These are phyloP conservation scores for Aphelenchoides fujianensis DNA, from an alignment of 1,140 invertebrate genomes.

Conservation along the genomic window DNA sequence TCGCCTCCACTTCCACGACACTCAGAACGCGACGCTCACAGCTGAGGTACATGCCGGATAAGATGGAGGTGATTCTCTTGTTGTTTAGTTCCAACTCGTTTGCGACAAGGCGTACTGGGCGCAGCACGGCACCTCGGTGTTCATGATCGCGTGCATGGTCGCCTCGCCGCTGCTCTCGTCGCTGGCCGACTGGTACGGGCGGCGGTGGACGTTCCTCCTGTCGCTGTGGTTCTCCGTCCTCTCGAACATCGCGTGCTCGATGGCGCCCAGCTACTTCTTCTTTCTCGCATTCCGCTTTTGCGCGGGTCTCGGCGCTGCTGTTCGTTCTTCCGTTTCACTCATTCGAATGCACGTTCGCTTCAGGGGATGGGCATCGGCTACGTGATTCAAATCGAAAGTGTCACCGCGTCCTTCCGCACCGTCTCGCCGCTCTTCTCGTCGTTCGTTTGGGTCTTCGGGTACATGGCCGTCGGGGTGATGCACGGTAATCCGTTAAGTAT, in stretches of 20 bases:
- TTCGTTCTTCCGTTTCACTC: too few relatives aligned
- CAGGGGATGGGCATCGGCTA: conserved; percentile 38
- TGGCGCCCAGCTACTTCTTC: conserved; percentile 38
- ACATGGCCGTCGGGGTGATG: conserved; percentile 44
- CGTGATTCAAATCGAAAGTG: conserved; percentile 39
- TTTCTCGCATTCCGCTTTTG: conserved; percentile 51
- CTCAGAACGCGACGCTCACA: conserved; percentile 15
- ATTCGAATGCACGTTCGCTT: too few relatives aligned
- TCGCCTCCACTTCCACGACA: conserved; percentile 31
- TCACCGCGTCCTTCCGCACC: conserved; percentile 44
- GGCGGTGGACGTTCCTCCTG: conserved; percentile 43
- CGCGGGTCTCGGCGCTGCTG: conserved; percentile 38
- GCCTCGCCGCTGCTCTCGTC: conserved; percentile 32
- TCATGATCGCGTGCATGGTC: conserved; percentile 37
- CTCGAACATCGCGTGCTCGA: conserved; percentile 46
- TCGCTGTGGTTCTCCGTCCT: conserved; percentile 45
- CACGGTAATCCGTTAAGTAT: too few relatives aligned
- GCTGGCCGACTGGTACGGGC: conserved; percentile 46
- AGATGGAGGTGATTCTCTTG: background rate
- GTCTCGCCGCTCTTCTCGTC: conserved; percentile 37
- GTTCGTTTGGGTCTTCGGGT: conserved; percentile 46
- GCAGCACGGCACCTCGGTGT: conserved; percentile 42
- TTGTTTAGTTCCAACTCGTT: conserved; percentile 37
- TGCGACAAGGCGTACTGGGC: conserved; percentile 34
- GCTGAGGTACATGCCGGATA: conserved; percentile 14